Evolutionary conservation across 2,797 vertebrate genomes (phyloP), one percentile per base, ranked within the genome.

Genomic region (Hephaestus fuliginosus): DNA sequence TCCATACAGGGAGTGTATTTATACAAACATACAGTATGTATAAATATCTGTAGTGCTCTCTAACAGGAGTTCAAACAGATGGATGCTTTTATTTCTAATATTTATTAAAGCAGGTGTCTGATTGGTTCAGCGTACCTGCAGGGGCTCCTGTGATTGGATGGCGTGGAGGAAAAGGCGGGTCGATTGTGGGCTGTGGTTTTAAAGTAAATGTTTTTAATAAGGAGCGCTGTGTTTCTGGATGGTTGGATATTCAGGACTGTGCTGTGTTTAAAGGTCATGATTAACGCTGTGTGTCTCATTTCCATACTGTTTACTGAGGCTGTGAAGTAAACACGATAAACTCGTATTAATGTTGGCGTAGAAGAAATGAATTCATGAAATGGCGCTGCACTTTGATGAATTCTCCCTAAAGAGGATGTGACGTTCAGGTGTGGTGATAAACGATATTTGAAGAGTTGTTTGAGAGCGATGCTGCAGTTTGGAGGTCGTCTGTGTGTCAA

Each of bases 81-180:
- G 30, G 30, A 33, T 33, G 30, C 30, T 33, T 33, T 33, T 33
- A 33, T 33, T 33, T 33, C 30, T 33, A 5, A 33, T 33, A 33
- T 33, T 3, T 33, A 33, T 33, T 33, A 33, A 33, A 33, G 30
- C 48, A 58, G 71, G 17, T n/a, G n/a, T 20, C 48, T 58, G 72
- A 85, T 84, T 84, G 74, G 82, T 60, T 20, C 7, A 15, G 36
- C 18, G 70, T 15, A 53, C 64, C 74, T 80, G 79, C 51, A 41
- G 71, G 49, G n/a, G 72, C 87, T 81, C 79, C 84, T 91, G 62
- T 61, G 20, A 85, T 81, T 82, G 76, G 83, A 36, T 5, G 69
- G 20, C 20, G 4, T 4, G 9, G 46, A 49, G 74, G 33, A 39
- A 14, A 20, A 56, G 46, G 61, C 5, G 33, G 48, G 44, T n/a